Base-by-base conservation (phyloP, 1,140 invertebrate species). In the Micrasema minimum region DNA sequence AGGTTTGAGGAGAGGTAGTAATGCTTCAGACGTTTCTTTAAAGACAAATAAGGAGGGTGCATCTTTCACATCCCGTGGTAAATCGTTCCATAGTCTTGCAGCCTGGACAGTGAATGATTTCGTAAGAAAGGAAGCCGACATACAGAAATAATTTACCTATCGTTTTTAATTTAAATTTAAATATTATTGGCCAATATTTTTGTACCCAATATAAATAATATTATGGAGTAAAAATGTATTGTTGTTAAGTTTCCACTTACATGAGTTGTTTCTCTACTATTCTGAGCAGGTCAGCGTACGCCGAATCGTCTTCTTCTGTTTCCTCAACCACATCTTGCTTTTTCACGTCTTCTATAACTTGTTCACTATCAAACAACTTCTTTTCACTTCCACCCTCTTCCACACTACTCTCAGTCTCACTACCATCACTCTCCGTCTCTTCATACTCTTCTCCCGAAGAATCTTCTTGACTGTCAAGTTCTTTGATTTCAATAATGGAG, bases 211-310 rank as follows among this genome's bases (percentile, higher is more conserved):
- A n/a, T n/a, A n/a, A n/a, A n/a, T n/a, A n/a, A n/a, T n/a, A n/a
- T n/a, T n/a, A n/a, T n/a, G n/a, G n/a, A n/a, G n/a, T n/a, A n/a
- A n/a, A n/a, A n/a, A n/a, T n/a, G n/a, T n/a, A n/a, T n/a, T n/a
- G n/a, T n/a, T n/a, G n/a, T n/a, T n/a, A n/a, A n/a, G n/a, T 35
- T 16, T n/a, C 26, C 70, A 75, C 74, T 37, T 67, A 75, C 74
- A 75, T 64, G 14, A 64, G 64, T 67, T 75, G 70, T 22, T 64
- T 66, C 16, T 75, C 70, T n/a, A 75, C 31, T 11, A 75, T 38
- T 23, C 43, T 61, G 43, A 75, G 48, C 46, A 75, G 66, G 16
- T 75, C 74, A 4, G 70, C 43, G 55, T 75, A 75, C 1, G 74
- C 74, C n/a, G 70, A 72, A 7, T 75, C 72, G 16, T 75, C 74